These are phyloP conservation scores for Macrotis lagotis DNA, from an alignment of 2,113 vertebrate species.

Conservation along the genomic window DNA sequence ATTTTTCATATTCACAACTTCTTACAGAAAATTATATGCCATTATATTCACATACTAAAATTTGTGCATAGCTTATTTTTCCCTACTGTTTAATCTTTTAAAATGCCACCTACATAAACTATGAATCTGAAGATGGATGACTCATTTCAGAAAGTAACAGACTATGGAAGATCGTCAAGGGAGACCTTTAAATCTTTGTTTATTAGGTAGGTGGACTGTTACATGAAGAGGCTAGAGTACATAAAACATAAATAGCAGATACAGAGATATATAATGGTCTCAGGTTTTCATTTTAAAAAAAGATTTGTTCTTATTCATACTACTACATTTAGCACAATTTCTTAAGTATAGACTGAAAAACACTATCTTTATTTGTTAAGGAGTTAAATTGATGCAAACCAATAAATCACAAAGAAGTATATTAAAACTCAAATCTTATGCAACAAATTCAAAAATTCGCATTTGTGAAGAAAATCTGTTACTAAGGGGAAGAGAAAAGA, in stretches of 20 bases:
- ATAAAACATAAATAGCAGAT: not conserved
- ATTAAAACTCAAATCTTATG: not conserved
- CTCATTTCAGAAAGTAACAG: not conserved
- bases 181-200: not conserved
- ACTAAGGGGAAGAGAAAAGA: not conserved
- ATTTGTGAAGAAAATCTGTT: not conserved
- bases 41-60: not conserved
- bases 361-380: not conserved
- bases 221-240: not conserved
- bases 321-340: not conserved
- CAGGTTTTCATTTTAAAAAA: not conserved
- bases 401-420: not conserved
- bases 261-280: not conserved
- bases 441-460: not conserved
- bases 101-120: not conserved
- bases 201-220: not conserved
- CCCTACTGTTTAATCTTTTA: not conserved
- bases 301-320: not conserved
- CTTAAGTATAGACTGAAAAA: not conserved
- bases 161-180: not conserved
- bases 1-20: not conserved
- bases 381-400: not conserved
- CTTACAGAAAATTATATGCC: not conserved
- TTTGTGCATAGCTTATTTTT: not conserved
- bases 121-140: slow-evolving; percentile 34